Base-by-base conservation (phyloP, 2,888 invertebrate species). In the Phalera bucephala region DNA sequence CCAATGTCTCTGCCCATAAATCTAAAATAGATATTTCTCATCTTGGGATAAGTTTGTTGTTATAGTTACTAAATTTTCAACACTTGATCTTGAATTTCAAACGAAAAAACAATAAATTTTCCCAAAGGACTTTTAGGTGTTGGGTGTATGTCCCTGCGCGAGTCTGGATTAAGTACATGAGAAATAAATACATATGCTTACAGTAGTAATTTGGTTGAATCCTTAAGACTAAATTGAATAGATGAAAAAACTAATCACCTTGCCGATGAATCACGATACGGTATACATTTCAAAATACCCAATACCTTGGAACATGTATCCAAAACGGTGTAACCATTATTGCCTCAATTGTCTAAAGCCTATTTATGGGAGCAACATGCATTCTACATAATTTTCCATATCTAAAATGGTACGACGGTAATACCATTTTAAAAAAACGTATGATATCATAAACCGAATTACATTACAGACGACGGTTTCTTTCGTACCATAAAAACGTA, bases 401-500 rank as follows among this genome's bases (percentile, higher is more conserved):
- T n/a, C 14, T 14, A 27, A 27, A 27, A 19, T 11, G 4, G 11
- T 29, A 19, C 9, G 29, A 10, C 17, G 19, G 29, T 29, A 4
- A 15, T 10, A 11, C 17, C 17, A 14, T 27, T 29, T 29, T 15
- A 3, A 28, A 19, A 11, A 19, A 5, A 27, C 9, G 29, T 29
- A 15, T 28, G 17, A 29, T 29, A 19, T 19, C 29, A 29, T 19
- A 29, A 11, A 17, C 17, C 9, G 28, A 14, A 27, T 27, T 20
- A 31, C 31, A n/a, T 31, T 31, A 13, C 11, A 13, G 7, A 31
- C 12, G 31, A 31, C n/a, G 19, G 20, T 23, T 21, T 23, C 21
- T 21, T 36, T 44, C 37, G 44, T 37, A 30, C 33, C 21, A 20
- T 15, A 34, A 23, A 33, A 36, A 32, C 31, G 7, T 40, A 33